Conservation (phyloP, 2,888 invertebrate species). For the Byasa hedistus region DNA sequence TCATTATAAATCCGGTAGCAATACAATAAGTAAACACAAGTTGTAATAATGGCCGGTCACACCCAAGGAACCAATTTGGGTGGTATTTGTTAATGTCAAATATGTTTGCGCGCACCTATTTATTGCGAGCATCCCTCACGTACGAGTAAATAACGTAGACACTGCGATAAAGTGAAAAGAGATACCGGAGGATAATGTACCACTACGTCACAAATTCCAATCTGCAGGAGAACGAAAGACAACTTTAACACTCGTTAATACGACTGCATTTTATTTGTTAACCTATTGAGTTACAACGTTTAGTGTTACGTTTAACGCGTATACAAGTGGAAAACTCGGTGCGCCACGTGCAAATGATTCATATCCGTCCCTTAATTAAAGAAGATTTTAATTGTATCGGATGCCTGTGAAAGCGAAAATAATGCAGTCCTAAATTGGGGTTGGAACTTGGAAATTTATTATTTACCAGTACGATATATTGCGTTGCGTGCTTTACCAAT, state of each 20-base stretch:
- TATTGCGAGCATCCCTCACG: slow-evolving; percentile 79
- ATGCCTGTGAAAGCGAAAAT: slow-evolving; percentile 80
- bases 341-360: slow-evolving; percentile 81
- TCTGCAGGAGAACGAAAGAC: slow-evolving; percentile 42
- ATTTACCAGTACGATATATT: slow-evolving; percentile 60
- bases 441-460: slow-evolving; percentile 72
- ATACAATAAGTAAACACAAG: slow-evolving; percentile 70
- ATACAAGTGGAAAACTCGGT: slow-evolving; percentile 77
- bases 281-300: slow-evolving; percentile 43
- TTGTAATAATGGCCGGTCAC: slow-evolving; percentile 73
- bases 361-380: slow-evolving; percentile 80
- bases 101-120: slow-evolving; percentile 78
- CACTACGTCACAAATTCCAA: slow-evolving; percentile 58
- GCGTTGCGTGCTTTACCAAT: slow-evolving; percentile 64
- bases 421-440: slow-evolving; percentile 80
- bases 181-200: slow-evolving; percentile 63
- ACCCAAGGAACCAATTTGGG: slow-evolving; percentile 75
- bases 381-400: slow-evolving; percentile 81
- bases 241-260: slow-evolving; percentile 47
- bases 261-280: slow-evolving; percentile 51
- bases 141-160: slow-evolving; percentile 77
- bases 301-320: slow-evolving; percentile 57
- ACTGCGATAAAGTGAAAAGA: slow-evolving; percentile 78
- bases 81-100: slow-evolving; percentile 78
- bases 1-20: slow-evolving; percentile 53